Evolutionary conservation across 1,140 invertebrate genomes (phyloP).

Genomic region (Bacillus rossius): DNA sequence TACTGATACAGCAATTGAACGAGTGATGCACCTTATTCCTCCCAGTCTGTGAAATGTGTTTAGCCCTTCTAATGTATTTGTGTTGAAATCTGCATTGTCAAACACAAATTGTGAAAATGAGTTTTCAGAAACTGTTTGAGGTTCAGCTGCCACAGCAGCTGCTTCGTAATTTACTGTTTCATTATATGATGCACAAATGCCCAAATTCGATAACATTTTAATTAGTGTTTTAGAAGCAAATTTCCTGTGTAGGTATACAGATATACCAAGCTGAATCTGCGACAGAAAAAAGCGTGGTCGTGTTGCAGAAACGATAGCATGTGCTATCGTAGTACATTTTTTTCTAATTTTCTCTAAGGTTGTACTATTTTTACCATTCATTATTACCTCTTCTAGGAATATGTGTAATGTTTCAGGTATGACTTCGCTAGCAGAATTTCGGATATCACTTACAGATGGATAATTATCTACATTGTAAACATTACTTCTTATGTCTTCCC

Average conservation of each 20-base stretch:
- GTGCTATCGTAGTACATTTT: constrained; percentile 23
- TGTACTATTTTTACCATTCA: too few species aligned
- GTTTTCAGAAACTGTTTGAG: constrained; percentile 13
- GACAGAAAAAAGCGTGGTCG: constrained; percentile 36
- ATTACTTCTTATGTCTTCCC: too few species aligned
- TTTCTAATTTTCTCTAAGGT: too few species aligned
- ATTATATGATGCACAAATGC: constrained; percentile 23
- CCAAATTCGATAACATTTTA: constrained; percentile 20
- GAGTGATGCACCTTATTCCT: too few species aligned
- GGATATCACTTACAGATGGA: too few species aligned
- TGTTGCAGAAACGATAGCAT: constrained; percentile 32
- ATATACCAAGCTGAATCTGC: constrained; percentile 20
- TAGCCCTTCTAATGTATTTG: constrained; percentile 24
- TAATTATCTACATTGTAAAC: too few species aligned
- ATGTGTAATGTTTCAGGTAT: too few species aligned
- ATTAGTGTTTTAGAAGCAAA: constrained; percentile 23
- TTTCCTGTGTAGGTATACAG: constrained; percentile 23
- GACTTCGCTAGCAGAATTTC: too few species aligned
- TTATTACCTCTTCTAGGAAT: too few species aligned
- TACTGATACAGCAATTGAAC: too few species aligned
- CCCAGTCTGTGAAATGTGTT: constrained; percentile 26
- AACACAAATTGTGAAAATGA: constrained; percentile 29
- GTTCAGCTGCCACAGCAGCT: constrained; percentile 17
- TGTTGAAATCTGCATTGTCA: constrained; percentile 31
- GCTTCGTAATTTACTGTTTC: constrained; percentile 20